phyloP scores from a whole-genome alignment of 1,140 invertebrate species.

The Heliconius nattereri region DNA sequence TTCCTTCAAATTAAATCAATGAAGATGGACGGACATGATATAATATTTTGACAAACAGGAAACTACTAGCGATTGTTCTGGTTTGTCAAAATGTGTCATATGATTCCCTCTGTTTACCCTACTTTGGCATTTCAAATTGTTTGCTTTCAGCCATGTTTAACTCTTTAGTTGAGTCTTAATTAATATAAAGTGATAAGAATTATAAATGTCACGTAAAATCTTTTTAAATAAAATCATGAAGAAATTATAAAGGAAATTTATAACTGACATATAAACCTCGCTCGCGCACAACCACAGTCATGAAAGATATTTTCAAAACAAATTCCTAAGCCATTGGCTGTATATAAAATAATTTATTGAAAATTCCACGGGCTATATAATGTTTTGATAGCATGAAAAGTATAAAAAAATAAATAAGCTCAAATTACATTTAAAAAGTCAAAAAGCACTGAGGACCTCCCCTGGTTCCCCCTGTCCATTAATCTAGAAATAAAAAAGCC shows the following conservation, averaged over 20 bases:
- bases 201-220: not conserved
- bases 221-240: not conserved
- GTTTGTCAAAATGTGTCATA: too few species aligned
- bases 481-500: too few species aligned
- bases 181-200: not conserved
- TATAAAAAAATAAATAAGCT: not conserved
- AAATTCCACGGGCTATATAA: not conserved
- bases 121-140: too few species aligned
- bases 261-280: not conserved
- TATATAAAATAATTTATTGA: not conserved
- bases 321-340: not conserved
- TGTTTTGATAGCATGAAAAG: not conserved
- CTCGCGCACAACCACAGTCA: not conserved
- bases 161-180: not conserved
- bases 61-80: too few species aligned
- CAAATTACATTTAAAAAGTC: not conserved
- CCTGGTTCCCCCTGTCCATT: too few species aligned
- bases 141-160: not conserved
- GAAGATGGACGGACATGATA: too few species aligned
- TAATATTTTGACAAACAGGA: too few species aligned
- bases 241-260: constrained; percentile 12
- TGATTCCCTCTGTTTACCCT: too few species aligned
- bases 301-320: not conserved
- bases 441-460: too few species aligned
- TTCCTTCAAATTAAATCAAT: too few species aligned